Evolutionary conservation across 2,113 vertebrate species (phyloP).

Genomic region (Phalacrocorax carbo): DNA sequence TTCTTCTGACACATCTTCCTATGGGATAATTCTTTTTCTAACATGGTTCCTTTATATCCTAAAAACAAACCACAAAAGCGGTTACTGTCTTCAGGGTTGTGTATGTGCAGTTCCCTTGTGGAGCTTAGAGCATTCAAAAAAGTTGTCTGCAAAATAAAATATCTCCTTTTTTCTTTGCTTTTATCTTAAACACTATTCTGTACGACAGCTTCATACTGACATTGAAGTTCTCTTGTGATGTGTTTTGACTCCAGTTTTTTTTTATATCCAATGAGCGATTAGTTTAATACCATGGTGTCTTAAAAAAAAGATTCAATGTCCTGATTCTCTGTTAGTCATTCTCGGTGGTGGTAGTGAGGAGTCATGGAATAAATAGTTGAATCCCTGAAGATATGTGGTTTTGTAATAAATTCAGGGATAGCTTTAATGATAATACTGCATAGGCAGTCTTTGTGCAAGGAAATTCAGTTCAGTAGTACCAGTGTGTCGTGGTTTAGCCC

Average conservation of each 20-base stretch:
- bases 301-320: rapidly evolving
- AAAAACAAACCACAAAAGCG: neutral
- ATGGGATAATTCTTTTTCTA: neutral
- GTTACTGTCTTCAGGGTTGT: neutral
- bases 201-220: neutral
- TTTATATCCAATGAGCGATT: neutral
- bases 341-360: neutral
- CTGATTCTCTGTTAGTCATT: neutral
- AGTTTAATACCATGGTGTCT: neutral
- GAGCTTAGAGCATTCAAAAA: neutral
- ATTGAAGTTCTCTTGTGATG: neutral
- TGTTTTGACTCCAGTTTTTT: neutral
- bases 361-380: neutral
- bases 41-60: neutral
- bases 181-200: neutral
- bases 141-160: neutral
- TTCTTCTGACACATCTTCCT: neutral
- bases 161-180: rapidly evolving
- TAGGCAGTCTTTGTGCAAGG: neutral
- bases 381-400: neutral
- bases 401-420: neutral
- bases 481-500: no score
- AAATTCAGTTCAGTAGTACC: neutral
- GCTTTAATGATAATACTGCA: neutral
- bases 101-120: neutral